Evolutionary conservation across 1,140 invertebrate genomes (phyloP).

Genomic region (Metopolophium dirhodum): DNA sequence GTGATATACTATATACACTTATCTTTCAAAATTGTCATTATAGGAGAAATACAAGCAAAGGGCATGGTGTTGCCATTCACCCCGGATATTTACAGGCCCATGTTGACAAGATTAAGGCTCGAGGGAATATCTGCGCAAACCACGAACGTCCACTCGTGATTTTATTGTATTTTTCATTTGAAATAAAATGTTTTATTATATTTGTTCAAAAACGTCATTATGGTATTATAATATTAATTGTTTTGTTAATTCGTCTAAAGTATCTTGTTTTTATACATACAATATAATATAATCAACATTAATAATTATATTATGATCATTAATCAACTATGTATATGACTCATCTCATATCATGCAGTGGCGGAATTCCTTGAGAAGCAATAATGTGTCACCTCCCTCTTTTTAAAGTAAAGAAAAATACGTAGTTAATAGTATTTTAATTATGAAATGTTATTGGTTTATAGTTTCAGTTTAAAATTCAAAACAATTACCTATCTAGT

Average conservation of each 20-base stretch:
- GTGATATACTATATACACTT: neutral
- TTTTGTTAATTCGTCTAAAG: neutral
- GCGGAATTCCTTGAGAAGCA: no score
- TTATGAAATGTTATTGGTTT: neutral
- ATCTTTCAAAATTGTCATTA: constrained; percentile 21
- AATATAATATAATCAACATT: neutral
- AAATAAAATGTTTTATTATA: neutral
- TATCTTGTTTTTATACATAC: neutral
- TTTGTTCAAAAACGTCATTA: neutral
- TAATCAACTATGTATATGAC: neutral
- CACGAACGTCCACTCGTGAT: neutral
- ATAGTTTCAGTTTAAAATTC: neutral
- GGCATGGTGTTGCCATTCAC: constrained; percentile 91
- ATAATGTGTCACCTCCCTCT: no score
- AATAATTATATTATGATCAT: neutral
- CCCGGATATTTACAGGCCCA: constrained; percentile 88
- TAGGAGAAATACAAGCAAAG: constrained; percentile 93
- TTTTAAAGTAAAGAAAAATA: no score
- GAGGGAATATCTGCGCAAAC: constrained; percentile 75
- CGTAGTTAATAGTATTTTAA: neutral
- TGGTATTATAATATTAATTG: neutral
- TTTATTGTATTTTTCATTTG: neutral
- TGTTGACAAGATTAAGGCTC: constrained; percentile 80
- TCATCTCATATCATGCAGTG: neutral
- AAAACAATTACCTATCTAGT: neutral